These are phyloP conservation scores for Drosophila bocqueti DNA, from an alignment of 1,140 invertebrate species.

Conservation along the genomic window DNA sequence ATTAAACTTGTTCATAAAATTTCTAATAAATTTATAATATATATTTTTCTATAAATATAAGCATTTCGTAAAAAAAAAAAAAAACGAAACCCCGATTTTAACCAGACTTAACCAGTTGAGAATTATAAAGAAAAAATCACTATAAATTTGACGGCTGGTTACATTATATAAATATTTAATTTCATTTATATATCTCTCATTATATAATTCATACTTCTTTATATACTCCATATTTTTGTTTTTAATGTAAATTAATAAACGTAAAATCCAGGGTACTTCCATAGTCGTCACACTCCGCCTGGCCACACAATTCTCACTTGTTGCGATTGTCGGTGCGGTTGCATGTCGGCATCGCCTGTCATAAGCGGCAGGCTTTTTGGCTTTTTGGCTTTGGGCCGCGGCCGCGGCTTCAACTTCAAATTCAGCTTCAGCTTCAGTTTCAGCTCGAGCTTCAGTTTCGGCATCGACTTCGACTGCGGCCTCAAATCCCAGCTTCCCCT, in stretches of 20 bases:
- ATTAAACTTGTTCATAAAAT: too few relatives aligned
- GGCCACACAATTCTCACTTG: conserved; percentile 41
- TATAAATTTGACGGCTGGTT: rapidly evolving
- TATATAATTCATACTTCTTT: too few relatives aligned
- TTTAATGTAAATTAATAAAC: neutral
- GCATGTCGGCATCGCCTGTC: conserved; percentile 63
- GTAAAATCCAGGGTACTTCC: conserved; percentile 12
- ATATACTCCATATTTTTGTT: too few relatives aligned
- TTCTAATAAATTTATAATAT: too few relatives aligned
- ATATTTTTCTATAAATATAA: too few relatives aligned
- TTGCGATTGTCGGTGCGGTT: conserved; percentile 35
- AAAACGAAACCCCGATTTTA: too few relatives aligned
- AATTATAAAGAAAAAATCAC: too few relatives aligned
- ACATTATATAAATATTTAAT: too few relatives aligned
- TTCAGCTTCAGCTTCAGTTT: neutral
- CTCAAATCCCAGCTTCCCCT: conserved; percentile 1
- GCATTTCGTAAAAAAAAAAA: too few relatives aligned
- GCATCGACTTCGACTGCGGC: neutral
- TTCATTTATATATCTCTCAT: too few relatives aligned
- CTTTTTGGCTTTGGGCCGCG: conserved; percentile 30
- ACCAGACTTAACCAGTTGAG: too few relatives aligned
- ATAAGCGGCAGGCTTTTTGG: conserved; percentile 59
- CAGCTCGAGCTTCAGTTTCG: conserved; percentile 11
- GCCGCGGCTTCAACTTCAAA: conserved; percentile 22
- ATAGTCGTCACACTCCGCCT: rapidly evolving